phyloP scores from a whole-genome alignment of 2,113 vertebrate genomes.

The Oxyruncus cristatus region DNA sequence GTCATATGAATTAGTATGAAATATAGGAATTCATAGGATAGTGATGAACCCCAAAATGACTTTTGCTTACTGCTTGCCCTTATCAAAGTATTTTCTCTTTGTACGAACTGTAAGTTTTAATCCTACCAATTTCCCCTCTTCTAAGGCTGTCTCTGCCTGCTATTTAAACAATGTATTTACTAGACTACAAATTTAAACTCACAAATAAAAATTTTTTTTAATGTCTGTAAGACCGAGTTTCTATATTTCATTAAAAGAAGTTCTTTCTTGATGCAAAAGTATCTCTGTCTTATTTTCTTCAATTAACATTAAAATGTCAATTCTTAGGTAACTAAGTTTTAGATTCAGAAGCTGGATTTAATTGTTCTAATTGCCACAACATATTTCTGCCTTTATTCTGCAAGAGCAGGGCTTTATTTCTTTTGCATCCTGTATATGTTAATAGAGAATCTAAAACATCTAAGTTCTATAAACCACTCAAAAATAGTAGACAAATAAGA shows the following conservation, averaged over 20 bases:
- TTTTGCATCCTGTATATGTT: neutral
- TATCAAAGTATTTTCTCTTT: slow-evolving; percentile 23
- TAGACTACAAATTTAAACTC: neutral
- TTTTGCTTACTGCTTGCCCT: slow-evolving; percentile 7
- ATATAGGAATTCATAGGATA: neutral
- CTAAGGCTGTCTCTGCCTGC: neutral
- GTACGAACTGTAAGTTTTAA: neutral
- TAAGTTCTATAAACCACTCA: neutral
- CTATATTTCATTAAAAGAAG: neutral
- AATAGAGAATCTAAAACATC: neutral
- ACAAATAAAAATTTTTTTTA: neutral
- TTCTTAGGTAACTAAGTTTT: neutral
- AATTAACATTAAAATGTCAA: neutral
- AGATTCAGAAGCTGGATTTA: neutral
- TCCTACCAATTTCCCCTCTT: neutral
- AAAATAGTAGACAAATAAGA: neutral
- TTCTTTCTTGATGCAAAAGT: neutral
- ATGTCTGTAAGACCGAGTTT: neutral
- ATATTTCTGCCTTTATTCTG: neutral
- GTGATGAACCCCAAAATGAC: neutral
- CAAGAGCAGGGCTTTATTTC: neutral
- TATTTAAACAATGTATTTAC: slow-evolving; percentile 2
- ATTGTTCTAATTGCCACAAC: slow-evolving; percentile 7
- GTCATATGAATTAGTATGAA: neutral
- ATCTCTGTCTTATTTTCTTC: neutral